Evolutionary conservation across 2,888 invertebrate genomes (phyloP).

Genomic region (Portevinia maculata): DNA sequence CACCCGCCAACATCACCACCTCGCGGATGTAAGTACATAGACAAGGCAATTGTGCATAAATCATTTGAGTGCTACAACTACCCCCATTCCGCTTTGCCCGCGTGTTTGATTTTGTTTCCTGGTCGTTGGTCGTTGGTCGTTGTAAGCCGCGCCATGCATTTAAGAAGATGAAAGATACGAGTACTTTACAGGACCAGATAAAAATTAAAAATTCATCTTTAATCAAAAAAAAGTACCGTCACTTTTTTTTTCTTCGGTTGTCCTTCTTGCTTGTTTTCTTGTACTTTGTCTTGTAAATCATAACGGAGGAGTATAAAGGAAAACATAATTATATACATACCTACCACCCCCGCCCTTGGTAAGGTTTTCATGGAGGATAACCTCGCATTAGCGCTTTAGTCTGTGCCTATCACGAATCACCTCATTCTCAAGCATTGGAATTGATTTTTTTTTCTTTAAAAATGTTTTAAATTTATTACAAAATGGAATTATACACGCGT

Average conservation of each 20-base stretch:
- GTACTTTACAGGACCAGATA: slow-evolving; percentile 65
- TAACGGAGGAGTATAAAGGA: slow-evolving; percentile 40
- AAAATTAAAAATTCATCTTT: slow-evolving; percentile 74
- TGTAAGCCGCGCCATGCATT: slow-evolving; percentile 60
- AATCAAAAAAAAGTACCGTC: slow-evolving; percentile 63
- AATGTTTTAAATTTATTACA: slow-evolving; percentile 68
- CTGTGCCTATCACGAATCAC: slow-evolving; percentile 67
- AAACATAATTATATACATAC: slow-evolving; percentile 62
- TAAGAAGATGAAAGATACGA: slow-evolving; percentile 66
- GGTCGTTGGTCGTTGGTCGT: slow-evolving; percentile 31
- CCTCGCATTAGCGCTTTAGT: slow-evolving; percentile 70
- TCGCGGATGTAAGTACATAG: slow-evolving; percentile 13
- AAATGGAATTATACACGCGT: slow-evolving; percentile 54
- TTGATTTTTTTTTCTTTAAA: slow-evolving; percentile 47
- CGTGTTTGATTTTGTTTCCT: slow-evolving; percentile 51
- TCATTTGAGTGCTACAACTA: slow-evolving; percentile 46
- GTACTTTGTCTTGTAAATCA: slow-evolving; percentile 69
- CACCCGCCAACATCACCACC: neutral
- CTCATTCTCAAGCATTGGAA: slow-evolving; percentile 57
- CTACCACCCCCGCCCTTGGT: slow-evolving; percentile 40
- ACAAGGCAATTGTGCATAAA: slow-evolving; percentile 56
- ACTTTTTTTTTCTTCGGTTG: slow-evolving; percentile 4
- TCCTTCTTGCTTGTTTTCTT: slow-evolving; percentile 27
- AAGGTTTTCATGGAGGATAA: slow-evolving; percentile 65
- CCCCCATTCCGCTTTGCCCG: slow-evolving; percentile 26